These are phyloP conservation scores for Cepphus grylle DNA, from an alignment of 2,113 vertebrate species.

Conservation along the genomic window DNA sequence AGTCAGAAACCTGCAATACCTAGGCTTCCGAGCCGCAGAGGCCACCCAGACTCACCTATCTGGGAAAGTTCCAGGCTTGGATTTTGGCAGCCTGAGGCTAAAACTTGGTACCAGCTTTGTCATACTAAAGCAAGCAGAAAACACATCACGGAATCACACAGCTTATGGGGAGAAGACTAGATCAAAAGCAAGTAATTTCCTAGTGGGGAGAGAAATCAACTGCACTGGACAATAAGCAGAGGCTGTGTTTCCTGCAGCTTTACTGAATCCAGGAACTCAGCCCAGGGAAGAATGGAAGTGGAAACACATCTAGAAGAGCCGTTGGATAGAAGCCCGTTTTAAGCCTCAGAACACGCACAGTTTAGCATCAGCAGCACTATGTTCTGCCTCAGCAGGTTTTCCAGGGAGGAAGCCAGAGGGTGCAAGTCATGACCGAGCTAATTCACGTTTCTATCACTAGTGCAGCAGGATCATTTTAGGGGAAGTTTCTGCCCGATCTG, in stretches of 20 bases:
- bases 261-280: background rate
- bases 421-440: background rate
- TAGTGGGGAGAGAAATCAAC: background rate
- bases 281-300: background rate
- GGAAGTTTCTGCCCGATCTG: background rate
- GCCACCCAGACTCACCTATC: background rate
- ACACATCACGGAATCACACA: background rate
- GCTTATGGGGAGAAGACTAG: background rate
- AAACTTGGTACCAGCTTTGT: conserved; percentile 17
- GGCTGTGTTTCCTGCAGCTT: background rate
- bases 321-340: background rate
- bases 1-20: background rate
- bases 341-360: background rate
- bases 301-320: background rate
- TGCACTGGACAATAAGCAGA: background rate
- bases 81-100: conserved; percentile 46
- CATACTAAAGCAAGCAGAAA: conserved; percentile 17
- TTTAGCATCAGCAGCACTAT: background rate
- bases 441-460: background rate
- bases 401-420: background rate
- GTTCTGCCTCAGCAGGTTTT: background rate
- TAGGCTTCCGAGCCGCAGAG: background rate
- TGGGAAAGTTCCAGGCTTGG: conserved; percentile 46
- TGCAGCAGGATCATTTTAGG: background rate
- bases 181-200: background rate